phyloP scores from a whole-genome alignment of 2,888 invertebrate species.

The Stenodera caucasica region DNA sequence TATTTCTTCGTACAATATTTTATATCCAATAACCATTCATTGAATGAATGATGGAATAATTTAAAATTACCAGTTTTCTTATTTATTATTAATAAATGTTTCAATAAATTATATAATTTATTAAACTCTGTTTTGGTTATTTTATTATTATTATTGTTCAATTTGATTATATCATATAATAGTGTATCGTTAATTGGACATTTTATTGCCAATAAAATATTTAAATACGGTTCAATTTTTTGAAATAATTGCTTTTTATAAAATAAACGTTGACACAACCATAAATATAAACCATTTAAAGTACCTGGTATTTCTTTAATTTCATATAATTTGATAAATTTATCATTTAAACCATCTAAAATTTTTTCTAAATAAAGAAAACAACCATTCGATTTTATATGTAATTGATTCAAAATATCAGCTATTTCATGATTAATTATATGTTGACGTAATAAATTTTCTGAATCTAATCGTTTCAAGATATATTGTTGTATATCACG shows the following conservation, averaged over 20 bases:
- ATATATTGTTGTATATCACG: conserved; percentile 96
- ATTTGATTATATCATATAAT: conserved; percentile 79
- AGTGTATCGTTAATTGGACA: conserved; percentile 81
- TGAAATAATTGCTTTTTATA: conserved; percentile 85
- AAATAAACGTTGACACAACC: conserved; percentile 92
- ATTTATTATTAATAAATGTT: conserved; percentile 64
- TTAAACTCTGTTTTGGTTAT: conserved; percentile 81
- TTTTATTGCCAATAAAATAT: conserved; percentile 84
- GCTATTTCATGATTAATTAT: conserved; percentile 84
- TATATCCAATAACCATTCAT: conserved; percentile 94
- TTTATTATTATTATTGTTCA: conserved; percentile 61
- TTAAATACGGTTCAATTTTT: conserved; percentile 82
- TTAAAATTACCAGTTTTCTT: conserved; percentile 63
- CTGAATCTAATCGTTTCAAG: conserved; percentile 83
- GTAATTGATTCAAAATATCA: conserved; percentile 90
- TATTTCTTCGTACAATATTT: conserved; percentile 96
- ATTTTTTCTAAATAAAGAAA: conserved; percentile 85
- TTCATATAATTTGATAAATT: conserved; percentile 87
- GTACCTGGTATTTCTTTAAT: conserved; percentile 95
- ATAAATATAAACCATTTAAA: conserved; percentile 90
- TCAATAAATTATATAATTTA: conserved; percentile 73
- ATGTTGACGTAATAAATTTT: conserved; percentile 84
- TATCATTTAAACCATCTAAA: conserved; percentile 89
- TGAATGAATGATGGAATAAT: conserved; percentile 93
- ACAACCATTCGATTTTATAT: conserved; percentile 95